phyloP scores from a whole-genome alignment of 1,140 invertebrate genomes.

The Popillia japonica region DNA sequence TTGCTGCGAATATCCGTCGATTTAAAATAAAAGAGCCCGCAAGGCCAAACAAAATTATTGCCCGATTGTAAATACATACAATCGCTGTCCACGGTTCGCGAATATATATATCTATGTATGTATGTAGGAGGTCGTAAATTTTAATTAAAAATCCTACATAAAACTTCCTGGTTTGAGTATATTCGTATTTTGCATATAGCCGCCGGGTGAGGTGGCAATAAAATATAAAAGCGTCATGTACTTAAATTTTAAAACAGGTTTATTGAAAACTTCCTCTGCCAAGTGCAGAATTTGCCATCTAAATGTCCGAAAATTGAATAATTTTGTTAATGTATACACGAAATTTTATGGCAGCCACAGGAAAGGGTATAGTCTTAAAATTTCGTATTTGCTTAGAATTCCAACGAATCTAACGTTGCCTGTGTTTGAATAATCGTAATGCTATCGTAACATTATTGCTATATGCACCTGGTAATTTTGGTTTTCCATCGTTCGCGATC shows the following conservation, averaged over 20 bases:
- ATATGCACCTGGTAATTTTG: too few species aligned
- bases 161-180: neutral
- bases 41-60: neutral
- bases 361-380: too few species aligned
- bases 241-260: neutral
- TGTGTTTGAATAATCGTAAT: too few species aligned
- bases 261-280: neutral
- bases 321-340: neutral
- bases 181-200: neutral
- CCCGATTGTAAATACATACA: neutral
- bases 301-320: too few species aligned
- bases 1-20: neutral
- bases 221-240: neutral
- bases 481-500: too few species aligned
- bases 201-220: neutral
- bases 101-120: neutral
- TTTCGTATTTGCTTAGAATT: too few species aligned
- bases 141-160: neutral
- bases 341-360: neutral
- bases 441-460: too few species aligned
- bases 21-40: neutral
- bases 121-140: neutral
- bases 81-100: neutral
- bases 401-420: too few species aligned
- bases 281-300: too few species aligned